Base-by-base conservation (phyloP, 2,888 invertebrate genomes). In the Lysandra bellargus region DNA sequence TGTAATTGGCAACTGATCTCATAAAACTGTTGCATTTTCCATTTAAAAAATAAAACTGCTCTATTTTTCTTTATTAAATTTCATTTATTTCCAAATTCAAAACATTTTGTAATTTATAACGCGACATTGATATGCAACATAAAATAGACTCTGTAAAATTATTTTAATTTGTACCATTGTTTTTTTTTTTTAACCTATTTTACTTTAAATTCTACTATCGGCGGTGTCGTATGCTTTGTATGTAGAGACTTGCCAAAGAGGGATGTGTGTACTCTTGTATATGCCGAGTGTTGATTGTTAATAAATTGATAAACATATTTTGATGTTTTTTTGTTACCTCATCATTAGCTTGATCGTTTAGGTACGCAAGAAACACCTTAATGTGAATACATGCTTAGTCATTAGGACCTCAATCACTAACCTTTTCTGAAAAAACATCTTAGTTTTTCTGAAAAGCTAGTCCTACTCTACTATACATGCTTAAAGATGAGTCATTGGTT, bases 281-380 rank as follows among this genome's bases (percentile, higher is more conserved):
- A 81, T 86, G 85, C 85, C 86, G 89, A 84, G 86, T 89, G 89
- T 92, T 92, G 90, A 87, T 87, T 90, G 91, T 92, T 91, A 91
- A 90, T 90, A 91, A 90, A 92, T 88, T 90, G 90, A 88, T 88
- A 88, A 88, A 88, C 86, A 85, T 83, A 83, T 81, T 85, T 85
- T 83, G 44, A 33, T 79, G 64, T 81, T 81, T 79, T 40, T 78
- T 77, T 80, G 23, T 69, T 33, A 33, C 57, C n/a, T 40, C 4
- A 14, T 33, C 33, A 69, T 37, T 69, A 14, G 69, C 12, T 30
- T 30, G 30, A 12, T 69, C 64, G 61, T 69, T 61, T n/a, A 61
- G 23, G 61, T 61, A 23, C 6, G 23, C 23, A 23, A 23, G 61
- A 23, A 61, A 23, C 7, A 61, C 23, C 6, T 61, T 61, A 61